phyloP scores from a whole-genome alignment of 2,888 invertebrate species.

The Pinctada fucata region DNA sequence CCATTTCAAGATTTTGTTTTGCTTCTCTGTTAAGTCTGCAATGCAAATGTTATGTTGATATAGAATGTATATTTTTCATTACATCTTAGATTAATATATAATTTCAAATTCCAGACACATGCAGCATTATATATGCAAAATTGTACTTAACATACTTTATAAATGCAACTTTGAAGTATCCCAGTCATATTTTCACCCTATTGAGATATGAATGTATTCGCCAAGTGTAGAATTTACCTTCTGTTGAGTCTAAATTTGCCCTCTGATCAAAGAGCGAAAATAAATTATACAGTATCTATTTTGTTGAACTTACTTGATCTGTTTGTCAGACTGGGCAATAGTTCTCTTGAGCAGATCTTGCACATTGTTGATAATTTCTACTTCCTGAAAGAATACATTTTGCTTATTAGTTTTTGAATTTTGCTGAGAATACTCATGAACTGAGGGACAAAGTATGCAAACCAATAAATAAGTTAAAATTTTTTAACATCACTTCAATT shows the following conservation, averaged over 20 bases:
- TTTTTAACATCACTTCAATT: not conserved
- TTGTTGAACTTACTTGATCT: conserved; percentile 71
- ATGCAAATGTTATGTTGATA: not conserved
- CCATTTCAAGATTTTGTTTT: conserved; percentile 89
- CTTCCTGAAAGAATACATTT: conserved; percentile 69
- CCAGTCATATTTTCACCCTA: too few species aligned
- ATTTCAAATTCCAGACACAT: not conserved
- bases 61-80: not conserved
- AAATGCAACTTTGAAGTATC: too few species aligned
- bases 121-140: too few species aligned
- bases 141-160: too few species aligned
- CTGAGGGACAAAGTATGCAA: not conserved
- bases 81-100: not conserved
- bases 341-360: conserved; percentile 76
- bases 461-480: not conserved
- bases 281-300: too few species aligned
- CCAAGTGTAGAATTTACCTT: too few species aligned
- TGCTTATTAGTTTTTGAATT: too few species aligned
- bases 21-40: conserved; percentile 85
- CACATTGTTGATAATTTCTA: conserved; percentile 78
- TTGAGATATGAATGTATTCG: too few species aligned
- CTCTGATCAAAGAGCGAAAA: too few species aligned
- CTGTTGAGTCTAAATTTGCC: too few species aligned
- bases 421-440: too few species aligned
- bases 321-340: conserved; percentile 75